Evolutionary conservation across 2,888 invertebrate genomes (phyloP).

Genomic region (Acleris cristana): DNA sequence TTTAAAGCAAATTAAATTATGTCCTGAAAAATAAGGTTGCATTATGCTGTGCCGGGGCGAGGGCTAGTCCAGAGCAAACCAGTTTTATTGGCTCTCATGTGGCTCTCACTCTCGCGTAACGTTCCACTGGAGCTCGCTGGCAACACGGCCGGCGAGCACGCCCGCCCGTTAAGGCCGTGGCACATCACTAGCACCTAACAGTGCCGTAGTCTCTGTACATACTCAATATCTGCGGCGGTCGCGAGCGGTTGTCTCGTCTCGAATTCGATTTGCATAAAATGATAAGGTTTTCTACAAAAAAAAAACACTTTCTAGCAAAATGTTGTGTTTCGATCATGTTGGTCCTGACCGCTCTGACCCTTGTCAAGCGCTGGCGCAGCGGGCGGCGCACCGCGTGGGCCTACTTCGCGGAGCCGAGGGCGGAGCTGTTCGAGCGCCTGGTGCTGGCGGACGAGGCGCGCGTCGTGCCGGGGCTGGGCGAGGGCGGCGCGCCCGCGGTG

Average conservation of each 20-base stretch:
- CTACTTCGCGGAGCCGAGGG: conserved; percentile 49
- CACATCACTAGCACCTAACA: too few relatives aligned
- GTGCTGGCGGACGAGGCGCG: conserved; percentile 85
- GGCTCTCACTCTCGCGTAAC: too few relatives aligned
- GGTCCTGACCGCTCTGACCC: conserved; percentile 61
- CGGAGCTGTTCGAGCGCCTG: conserved; percentile 72
- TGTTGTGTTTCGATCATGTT: conserved; percentile 59
- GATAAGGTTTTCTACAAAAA: conserved; percentile 70
- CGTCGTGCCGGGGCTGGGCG: conserved; percentile 88
- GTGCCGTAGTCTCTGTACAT: too few relatives aligned
- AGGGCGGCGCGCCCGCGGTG: conserved; percentile 87
- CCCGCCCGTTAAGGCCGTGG: too few relatives aligned
- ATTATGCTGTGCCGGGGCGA: too few relatives aligned
- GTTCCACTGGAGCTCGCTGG: too few relatives aligned
- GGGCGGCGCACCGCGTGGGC: conserved; percentile 63
- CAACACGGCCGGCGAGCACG: too few relatives aligned
- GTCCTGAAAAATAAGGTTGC: too few relatives aligned
- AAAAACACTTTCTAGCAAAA: conserved; percentile 70
- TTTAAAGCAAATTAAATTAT: too few relatives aligned
- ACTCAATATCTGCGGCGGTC: conserved; percentile 36
- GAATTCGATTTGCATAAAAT: conserved; percentile 48
- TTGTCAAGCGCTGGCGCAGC: conserved; percentile 75
- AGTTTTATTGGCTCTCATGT: too few relatives aligned
- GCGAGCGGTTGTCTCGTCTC: conserved; percentile 46
- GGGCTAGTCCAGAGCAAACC: too few relatives aligned